Percentiles rank a stretch among this genome's conserved stretches.
Conservation (phyloP, 2,888 invertebrate genomes). For the Cheilosia variabilis region DNA sequence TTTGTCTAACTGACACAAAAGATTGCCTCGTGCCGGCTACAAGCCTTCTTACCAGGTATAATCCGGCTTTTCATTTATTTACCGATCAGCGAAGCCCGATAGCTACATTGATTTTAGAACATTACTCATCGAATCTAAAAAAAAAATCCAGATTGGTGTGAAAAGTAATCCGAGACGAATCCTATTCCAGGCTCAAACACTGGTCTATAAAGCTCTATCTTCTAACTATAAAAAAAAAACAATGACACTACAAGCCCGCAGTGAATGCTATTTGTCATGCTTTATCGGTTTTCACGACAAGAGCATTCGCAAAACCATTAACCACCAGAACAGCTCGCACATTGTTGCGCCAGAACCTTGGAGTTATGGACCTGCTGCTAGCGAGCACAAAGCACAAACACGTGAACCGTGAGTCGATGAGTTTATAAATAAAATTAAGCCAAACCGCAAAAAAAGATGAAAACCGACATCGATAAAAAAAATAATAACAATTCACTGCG, state of each 20-base stretch:
- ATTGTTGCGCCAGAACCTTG: conserved; percentile 44
- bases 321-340: conserved; percentile 24
- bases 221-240: conserved; percentile 13
- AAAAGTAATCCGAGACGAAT: conserved; percentile 35
- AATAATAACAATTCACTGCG: conserved; percentile 21
- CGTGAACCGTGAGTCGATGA: conserved; percentile 37
- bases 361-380: conserved; percentile 35
- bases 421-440: conserved; percentile 21
- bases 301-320: conserved; percentile 11
- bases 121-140: background rate
- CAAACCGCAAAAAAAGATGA: conserved; percentile 34
- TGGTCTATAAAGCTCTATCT: conserved; percentile 7
- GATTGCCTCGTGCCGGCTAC: conserved; percentile 36
- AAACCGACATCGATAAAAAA: conserved; percentile 16
- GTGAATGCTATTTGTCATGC: conserved; percentile 68
- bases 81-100: conserved; percentile 29
- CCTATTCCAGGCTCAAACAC: conserved; percentile 3
- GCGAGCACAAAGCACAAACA: conserved; percentile 3
- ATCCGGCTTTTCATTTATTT: conserved; percentile 14
- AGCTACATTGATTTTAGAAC: conserved; percentile 17
- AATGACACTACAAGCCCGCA: conserved; percentile 11
- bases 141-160: conserved; percentile 34
- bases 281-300: conserved; percentile 45
- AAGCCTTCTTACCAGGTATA: background rate
- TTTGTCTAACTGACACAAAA: background rate